Evolutionary conservation across 2,797 vertebrate species (phyloP).

Genomic region (Phoxinus dragarum): DNA sequence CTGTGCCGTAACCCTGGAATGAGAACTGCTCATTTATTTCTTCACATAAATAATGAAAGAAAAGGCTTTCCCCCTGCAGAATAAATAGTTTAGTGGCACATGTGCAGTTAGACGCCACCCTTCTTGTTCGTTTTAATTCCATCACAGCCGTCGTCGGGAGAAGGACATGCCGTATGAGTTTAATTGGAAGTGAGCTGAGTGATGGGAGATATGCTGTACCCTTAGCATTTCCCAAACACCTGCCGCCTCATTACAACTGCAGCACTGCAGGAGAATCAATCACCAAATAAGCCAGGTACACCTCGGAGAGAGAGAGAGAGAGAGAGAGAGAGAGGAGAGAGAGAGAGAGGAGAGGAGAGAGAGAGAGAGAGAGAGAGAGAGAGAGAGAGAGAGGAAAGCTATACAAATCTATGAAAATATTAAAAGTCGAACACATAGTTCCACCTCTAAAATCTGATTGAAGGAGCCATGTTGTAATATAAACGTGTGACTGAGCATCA

Average conservation of each 20-base stretch:
- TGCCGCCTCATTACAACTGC: constrained; percentile 54
- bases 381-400: background rate
- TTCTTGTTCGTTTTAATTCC: constrained; percentile 55
- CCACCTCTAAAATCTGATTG: background rate
- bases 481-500: background rate
- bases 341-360: background rate
- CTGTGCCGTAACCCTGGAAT: constrained; percentile 41
- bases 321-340: constrained; percentile 26
- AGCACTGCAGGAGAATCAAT: constrained; percentile 52
- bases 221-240: constrained; percentile 58
- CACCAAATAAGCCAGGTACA: constrained; percentile 45
- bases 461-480: background rate
- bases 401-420: constrained; percentile 6
- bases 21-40: constrained; percentile 49
- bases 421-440: background rate
- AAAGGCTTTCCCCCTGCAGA: constrained; percentile 39
- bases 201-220: constrained; percentile 43
- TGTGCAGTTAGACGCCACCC: constrained; percentile 28
- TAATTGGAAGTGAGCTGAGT: constrained; percentile 44
- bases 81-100: constrained; percentile 54
- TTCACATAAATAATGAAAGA: constrained; percentile 53
- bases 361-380: constrained; percentile 5
- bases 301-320: constrained; percentile 5
- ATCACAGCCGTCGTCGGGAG: constrained; percentile 36
- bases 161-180: constrained; percentile 44